Conservation (phyloP, 2,113 vertebrate genomes). For the Hypanus sabinus region DNA sequence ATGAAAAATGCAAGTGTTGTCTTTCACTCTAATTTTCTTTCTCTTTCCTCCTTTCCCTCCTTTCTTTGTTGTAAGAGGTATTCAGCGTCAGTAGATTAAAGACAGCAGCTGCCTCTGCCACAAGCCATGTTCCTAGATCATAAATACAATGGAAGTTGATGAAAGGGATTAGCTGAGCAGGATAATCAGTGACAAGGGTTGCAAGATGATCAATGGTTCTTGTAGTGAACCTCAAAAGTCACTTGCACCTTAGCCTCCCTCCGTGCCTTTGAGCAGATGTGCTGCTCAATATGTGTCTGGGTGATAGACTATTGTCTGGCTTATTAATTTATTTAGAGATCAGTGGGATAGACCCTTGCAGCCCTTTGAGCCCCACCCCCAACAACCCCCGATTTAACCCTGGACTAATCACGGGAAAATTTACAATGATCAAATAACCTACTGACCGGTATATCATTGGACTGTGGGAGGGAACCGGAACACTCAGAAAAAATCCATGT, state of each 20-base stretch:
- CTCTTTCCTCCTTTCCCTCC: conserved; percentile 39
- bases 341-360: too few species aligned
- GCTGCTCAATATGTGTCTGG: background rate
- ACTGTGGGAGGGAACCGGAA: too few species aligned
- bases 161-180: background rate
- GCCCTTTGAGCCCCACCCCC: too few species aligned
- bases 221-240: background rate
- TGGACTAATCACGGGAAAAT: too few species aligned
- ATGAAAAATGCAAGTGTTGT: background rate
- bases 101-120: background rate
- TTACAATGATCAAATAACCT: too few species aligned
- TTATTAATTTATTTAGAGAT: too few species aligned
- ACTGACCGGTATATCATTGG: too few species aligned
- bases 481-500: too few species aligned
- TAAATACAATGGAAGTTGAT: background rate
- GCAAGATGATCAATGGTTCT: background rate
- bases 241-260: background rate
- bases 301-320: background rate
- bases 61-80: conserved; percentile 29
- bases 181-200: background rate
- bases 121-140: background rate
- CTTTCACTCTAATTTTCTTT: background rate
- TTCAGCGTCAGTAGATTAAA: background rate
- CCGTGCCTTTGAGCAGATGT: background rate
- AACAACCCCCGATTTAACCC: too few species aligned